These are phyloP conservation scores for Petrocephalus schoutedeni DNA, from an alignment of 2,797 vertebrate species.

Conservation along the genomic window DNA sequence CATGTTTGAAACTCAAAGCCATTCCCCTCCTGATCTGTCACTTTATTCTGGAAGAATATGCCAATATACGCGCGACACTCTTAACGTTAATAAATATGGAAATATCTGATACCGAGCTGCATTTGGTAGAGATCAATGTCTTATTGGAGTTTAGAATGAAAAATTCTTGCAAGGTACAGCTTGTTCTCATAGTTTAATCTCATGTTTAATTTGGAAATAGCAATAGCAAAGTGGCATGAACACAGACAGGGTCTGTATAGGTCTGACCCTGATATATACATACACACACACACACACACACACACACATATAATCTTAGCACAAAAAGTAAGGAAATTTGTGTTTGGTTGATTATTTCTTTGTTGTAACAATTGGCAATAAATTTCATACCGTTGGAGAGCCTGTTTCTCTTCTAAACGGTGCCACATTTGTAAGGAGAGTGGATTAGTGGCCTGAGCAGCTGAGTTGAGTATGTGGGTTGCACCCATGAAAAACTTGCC, in stretches of 20 bases:
- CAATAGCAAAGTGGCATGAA: constrained; percentile 35
- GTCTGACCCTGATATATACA: constrained; percentile 60
- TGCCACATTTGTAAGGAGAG: no score
- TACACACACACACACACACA: constrained; percentile 23
- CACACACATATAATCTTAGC: constrained; percentile 29
- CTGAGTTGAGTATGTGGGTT: no score
- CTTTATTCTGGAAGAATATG: not conserved
- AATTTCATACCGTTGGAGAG: no score
- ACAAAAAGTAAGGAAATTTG: constrained; percentile 32
- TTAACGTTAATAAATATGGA: no score
- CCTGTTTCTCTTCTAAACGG: no score
- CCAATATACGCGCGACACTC: not conserved
- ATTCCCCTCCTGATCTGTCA: not conserved
- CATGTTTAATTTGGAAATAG: not conserved
- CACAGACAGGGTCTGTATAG: constrained; percentile 51
- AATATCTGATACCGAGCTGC: no score
- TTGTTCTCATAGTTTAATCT: not conserved
- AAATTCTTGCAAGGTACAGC: not conserved
- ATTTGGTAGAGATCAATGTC: no score
- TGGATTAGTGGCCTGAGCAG: no score
- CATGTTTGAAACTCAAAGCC: not conserved
- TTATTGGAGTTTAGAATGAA: no score
- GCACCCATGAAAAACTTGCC: no score
- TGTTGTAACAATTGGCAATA: no score
- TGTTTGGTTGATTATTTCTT: constrained; percentile 28